A percentile compares a stretch with the other conserved stretches of the same genome.
phyloP scores from a whole-genome alignment of 2,888 invertebrate genomes.

The Tupiocoris notatus region DNA sequence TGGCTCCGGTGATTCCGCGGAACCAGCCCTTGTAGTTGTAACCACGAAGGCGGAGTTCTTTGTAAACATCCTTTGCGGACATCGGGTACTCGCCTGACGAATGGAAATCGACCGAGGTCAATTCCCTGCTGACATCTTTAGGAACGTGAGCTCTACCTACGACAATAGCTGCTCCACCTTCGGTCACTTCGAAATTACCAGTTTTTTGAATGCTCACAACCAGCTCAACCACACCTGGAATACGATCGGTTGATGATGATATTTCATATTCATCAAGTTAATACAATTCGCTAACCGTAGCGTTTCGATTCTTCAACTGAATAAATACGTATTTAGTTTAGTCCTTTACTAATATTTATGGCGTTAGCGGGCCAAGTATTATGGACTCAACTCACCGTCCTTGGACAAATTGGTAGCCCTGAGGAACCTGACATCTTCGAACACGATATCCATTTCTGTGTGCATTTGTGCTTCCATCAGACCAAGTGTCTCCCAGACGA shows the following conservation, averaged over 20 bases:
- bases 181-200: constrained; percentile 64
- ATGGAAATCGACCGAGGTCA: constrained; percentile 56
- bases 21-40: constrained; percentile 63
- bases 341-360: no score
- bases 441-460: constrained; percentile 72
- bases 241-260: no score
- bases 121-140: constrained; percentile 59
- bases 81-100: constrained; percentile 57
- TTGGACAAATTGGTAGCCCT: constrained; percentile 77
- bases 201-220: constrained; percentile 62
- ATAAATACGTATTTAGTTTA: no score
- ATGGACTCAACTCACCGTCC: constrained; percentile 59
- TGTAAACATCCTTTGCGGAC: constrained; percentile 56
- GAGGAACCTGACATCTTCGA: constrained; percentile 80
- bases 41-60: constrained; percentile 58
- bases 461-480: constrained; percentile 66
- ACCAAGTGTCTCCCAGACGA: constrained; percentile 77
- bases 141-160: constrained; percentile 67
- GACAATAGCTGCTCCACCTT: constrained; percentile 67
- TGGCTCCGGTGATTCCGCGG: constrained; percentile 61
- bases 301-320: no score
- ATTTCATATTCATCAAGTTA: no score
- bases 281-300: no score
- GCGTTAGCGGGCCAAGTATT: no score
- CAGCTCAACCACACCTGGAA: constrained; percentile 55